A percentile compares a stretch with the other conserved stretches of the same genome.
phyloP scores from a whole-genome alignment of 2,113 vertebrate genomes.

The Nyctereutes procyonoides region DNA sequence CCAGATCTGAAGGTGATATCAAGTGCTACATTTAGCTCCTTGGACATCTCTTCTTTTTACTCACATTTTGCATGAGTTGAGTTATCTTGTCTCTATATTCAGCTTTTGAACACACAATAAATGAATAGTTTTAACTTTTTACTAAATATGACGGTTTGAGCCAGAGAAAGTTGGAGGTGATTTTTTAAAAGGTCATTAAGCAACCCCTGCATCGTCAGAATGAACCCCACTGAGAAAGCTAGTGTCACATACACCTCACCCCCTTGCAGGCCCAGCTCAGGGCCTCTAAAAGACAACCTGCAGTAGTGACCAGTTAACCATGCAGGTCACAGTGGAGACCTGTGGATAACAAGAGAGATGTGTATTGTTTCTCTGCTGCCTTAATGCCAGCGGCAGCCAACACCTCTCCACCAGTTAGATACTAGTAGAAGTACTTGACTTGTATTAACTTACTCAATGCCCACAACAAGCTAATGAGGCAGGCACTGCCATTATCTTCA shows the following conservation, averaged over 20 bases:
- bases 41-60: neutral
- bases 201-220: constrained; percentile 72
- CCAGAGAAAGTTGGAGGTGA: neutral
- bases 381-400: neutral
- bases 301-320: constrained; percentile 78
- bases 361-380: neutral
- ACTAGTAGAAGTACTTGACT: neutral
- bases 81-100: neutral
- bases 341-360: neutral
- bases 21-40: neutral
- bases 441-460: neutral
- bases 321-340: neutral
- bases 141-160: neutral
- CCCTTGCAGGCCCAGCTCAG: neutral
- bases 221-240: constrained; percentile 42
- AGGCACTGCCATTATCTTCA: neutral
- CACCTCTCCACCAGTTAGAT: neutral
- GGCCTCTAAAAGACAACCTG: neutral
- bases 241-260: constrained; percentile 72
- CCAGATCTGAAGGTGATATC: neutral
- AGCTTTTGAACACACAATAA: neutral
- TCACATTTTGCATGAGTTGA: neutral
- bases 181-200: constrained; percentile 10
- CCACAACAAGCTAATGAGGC: neutral
- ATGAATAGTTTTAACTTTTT: neutral